phyloP scores from a whole-genome alignment of 2,797 vertebrate genomes.

The Phylloscopus collybita region DNA sequence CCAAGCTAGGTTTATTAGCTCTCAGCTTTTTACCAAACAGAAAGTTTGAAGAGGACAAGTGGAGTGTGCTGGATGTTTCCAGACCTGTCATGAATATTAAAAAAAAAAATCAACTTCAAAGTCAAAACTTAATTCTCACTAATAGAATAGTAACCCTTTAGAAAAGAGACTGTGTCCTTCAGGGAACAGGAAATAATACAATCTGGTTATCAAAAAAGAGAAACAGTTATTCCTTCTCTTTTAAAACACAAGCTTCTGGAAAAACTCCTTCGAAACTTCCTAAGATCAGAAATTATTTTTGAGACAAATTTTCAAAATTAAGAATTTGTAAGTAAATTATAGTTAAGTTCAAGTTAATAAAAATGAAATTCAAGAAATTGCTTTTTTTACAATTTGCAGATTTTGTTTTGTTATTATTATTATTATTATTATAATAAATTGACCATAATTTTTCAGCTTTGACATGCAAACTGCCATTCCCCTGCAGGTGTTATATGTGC shows the following conservation, averaged over 20 bases:
- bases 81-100: not conserved
- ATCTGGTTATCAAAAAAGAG: not conserved
- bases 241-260: not conserved
- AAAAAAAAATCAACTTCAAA: not conserved
- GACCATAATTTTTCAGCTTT: not conserved
- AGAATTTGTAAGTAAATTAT: not conserved
- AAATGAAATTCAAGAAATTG: not conserved
- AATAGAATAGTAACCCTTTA: not conserved
- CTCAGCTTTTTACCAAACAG: not conserved
- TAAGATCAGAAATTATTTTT: not conserved
- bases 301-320: not conserved
- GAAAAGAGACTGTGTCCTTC: not conserved
- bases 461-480: not conserved
- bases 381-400: not conserved
- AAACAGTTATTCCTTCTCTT: not conserved
- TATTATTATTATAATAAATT: not conserved
- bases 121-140: not conserved
- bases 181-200: not conserved
- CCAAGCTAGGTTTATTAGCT: not conserved
- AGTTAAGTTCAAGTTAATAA: not conserved
- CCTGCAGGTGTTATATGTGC: not conserved
- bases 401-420: not conserved
- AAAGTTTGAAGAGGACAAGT: not conserved
- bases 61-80: not conserved
- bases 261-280: not conserved